Percentiles rank a stretch among this genome's conserved stretches.
These are phyloP conservation scores for Pituophis catenifer DNA, from an alignment of 2,113 vertebrate species.

Conservation along the genomic window DNA sequence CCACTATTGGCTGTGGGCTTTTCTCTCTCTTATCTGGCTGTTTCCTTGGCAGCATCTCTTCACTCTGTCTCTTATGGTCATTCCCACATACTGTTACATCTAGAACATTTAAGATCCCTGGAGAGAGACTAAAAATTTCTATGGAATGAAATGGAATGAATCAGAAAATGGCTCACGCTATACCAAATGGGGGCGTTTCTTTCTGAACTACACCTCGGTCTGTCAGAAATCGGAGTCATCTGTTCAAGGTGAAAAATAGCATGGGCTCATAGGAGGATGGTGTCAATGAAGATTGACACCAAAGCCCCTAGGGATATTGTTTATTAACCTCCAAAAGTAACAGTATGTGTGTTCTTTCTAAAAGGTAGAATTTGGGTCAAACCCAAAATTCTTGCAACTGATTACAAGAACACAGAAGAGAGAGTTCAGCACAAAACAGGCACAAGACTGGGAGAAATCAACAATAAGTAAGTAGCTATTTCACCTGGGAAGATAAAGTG, in stretches of 20 bases:
- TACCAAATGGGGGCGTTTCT: not conserved
- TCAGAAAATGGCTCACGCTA: not conserved
- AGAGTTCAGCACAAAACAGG: not conserved
- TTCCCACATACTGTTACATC: not conserved
- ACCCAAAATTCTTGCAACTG: not conserved
- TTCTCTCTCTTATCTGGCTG: not conserved
- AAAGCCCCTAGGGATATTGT: not conserved
- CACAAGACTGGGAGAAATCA: not conserved
- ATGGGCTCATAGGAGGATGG: not conserved
- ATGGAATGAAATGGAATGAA: not conserved
- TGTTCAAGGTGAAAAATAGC: not conserved
- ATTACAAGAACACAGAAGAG: not conserved
- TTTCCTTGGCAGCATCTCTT: not conserved
- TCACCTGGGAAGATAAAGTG: not conserved
- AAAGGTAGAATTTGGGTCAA: not conserved
- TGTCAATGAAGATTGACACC: not conserved
- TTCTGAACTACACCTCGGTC: not conserved
- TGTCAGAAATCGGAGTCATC: not conserved
- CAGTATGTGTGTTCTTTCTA: too few species aligned
- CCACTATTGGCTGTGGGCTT: not conserved
- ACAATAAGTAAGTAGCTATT: not conserved
- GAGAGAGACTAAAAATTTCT: not conserved
- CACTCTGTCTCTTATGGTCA: not conserved
- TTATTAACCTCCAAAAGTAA: not conserved
- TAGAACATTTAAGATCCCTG: not conserved